Conservation (phyloP, 1,140 invertebrate genomes). For the Bombus polaris region DNA sequence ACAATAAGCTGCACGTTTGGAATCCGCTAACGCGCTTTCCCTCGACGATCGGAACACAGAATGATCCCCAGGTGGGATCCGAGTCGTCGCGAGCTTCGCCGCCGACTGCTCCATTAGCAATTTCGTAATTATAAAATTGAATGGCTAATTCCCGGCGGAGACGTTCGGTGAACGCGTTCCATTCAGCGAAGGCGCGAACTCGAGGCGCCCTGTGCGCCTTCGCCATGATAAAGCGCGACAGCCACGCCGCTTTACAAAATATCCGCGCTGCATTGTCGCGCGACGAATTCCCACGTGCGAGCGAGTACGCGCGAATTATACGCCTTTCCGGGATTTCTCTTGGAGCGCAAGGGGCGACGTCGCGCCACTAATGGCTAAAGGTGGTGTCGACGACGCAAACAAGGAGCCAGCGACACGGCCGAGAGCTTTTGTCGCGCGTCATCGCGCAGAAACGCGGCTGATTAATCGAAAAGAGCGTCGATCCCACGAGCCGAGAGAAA, state of each 20-base stretch:
- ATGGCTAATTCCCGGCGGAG: slow-evolving; percentile 66
- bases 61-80: slow-evolving; percentile 10
- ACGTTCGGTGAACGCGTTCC: slow-evolving; percentile 37
- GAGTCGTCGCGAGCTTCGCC: not conserved
- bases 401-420: not conserved
- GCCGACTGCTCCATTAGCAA: slow-evolving; percentile 76
- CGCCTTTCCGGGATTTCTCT: not conserved
- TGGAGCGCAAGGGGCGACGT: no score
- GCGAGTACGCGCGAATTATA: not conserved
- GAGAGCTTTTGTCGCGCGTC: not conserved
- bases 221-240: slow-evolving; percentile 22
- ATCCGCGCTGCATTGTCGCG: slow-evolving; percentile 25
- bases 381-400: not conserved
- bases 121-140: slow-evolving; percentile 80
- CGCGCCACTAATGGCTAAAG: not conserved
- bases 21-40: not conserved
- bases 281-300: slow-evolving; percentile 44
- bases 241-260: slow-evolving; percentile 33
- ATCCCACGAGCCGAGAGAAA: not conserved
- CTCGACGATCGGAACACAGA: not conserved
- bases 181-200: slow-evolving; percentile 71
- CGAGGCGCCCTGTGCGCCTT: slow-evolving; percentile 40
- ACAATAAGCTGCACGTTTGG: slow-evolving; percentile 13
- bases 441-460: not conserved
- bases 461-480: slow-evolving; percentile 25